Percentiles rank a stretch among this genome's conserved stretches.
Evolutionary conservation across 2,113 vertebrate species (phyloP).

Genomic region (Hippotragus niger): DNA sequence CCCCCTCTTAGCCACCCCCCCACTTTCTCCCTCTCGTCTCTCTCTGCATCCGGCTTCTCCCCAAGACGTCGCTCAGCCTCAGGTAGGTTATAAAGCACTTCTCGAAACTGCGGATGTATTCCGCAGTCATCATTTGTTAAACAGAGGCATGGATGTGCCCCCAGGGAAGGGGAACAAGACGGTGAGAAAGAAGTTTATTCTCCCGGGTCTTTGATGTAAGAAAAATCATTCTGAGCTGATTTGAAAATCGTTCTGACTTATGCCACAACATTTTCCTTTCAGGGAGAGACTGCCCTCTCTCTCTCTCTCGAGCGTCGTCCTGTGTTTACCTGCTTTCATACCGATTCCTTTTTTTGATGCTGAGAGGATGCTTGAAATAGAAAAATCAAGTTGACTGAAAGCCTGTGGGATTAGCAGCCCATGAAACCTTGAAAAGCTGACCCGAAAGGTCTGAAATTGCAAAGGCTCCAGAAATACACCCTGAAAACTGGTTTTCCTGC

Average conservation of each 20-base stretch:
- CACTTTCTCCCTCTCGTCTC: background rate
- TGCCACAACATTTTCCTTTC: slow-evolving; percentile 2
- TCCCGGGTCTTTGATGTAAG: slow-evolving; percentile 41
- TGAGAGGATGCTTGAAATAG: slow-evolving; percentile 44
- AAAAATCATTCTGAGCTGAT: slow-evolving; percentile 35
- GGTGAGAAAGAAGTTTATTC: background rate
- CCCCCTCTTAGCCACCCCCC: background rate
- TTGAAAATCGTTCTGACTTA: slow-evolving; percentile 25
- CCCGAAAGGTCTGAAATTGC: background rate
- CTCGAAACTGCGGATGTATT: background rate
- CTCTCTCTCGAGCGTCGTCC: background rate
- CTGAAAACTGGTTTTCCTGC: background rate
- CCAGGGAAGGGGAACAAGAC: background rate
- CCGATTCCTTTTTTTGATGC: background rate
- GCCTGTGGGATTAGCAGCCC: slow-evolving; percentile 34
- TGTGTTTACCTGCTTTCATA: slow-evolving; percentile 36
- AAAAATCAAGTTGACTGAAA: slow-evolving; percentile 45
- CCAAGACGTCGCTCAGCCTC: background rate
- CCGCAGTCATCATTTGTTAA: background rate
- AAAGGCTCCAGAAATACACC: background rate
- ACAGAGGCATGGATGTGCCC: background rate
- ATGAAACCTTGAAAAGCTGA: background rate
- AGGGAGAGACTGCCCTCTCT: background rate
- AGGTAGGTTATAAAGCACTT: background rate
- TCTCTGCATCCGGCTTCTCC: background rate